Conservation (phyloP, 2,888 invertebrate species). For the Noctua fimbriata region DNA sequence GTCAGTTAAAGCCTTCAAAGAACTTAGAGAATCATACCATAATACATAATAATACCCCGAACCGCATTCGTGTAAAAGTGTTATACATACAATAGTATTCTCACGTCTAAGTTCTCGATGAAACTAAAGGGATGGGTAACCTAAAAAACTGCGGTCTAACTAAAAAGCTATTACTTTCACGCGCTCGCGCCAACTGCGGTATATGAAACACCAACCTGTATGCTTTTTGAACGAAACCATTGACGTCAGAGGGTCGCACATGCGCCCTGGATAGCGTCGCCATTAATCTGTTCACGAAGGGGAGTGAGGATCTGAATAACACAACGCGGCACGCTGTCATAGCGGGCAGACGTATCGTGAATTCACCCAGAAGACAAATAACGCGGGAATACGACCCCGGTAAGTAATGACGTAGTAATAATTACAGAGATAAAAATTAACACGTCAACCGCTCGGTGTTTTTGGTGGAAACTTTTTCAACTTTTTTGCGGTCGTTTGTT, state of each 20-base stretch:
- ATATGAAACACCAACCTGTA: slow-evolving; percentile 82
- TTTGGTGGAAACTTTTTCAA: slow-evolving; percentile 20
- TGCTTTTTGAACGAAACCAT: slow-evolving; percentile 88
- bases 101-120: neutral
- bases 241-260: slow-evolving; percentile 86
- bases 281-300: slow-evolving; percentile 60
- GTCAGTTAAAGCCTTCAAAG: neutral
- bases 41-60: neutral
- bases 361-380: slow-evolving; percentile 67
- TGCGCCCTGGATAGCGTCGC: slow-evolving; percentile 75
- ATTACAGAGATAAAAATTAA: slow-evolving; percentile 65
- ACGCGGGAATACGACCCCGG: slow-evolving; percentile 82
- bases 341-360: slow-evolving; percentile 77
- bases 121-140: slow-evolving; percentile 26
- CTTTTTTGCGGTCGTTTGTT: slow-evolving; percentile 3
- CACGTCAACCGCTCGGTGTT: slow-evolving; percentile 30
- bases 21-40: neutral
- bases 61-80: no score
- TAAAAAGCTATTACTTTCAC: slow-evolving; percentile 58
- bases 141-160: slow-evolving; percentile 47
- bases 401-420: slow-evolving; percentile 78
- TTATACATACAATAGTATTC: neutral
- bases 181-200: slow-evolving; percentile 70
- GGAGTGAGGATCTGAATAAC: slow-evolving; percentile 67
- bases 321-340: slow-evolving; percentile 81